Base-by-base conservation (phyloP, 53 echinoderm and acorn worm species). In the Apostichopus leukothele region DNA sequence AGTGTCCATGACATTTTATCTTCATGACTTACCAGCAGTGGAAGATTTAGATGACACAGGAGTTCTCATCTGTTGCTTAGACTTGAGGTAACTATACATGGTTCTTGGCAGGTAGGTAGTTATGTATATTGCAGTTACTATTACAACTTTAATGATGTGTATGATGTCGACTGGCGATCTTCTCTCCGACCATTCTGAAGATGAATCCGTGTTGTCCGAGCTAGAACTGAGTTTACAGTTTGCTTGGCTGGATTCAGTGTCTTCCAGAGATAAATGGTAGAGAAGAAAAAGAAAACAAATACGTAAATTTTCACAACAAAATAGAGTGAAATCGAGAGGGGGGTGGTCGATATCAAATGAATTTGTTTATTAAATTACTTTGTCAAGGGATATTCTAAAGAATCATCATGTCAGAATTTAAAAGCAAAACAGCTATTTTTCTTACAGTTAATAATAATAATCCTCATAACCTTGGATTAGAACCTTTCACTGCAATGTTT, bases 161-260 rank as follows among this genome's bases (percentile, higher is more conserved):
- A 68, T 4, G 3, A 67, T 11, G 67, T 84, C 60, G 3, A 84
- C 26, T 16, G 63, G 67, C 20, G 50, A 25, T 27, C 77, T 76
- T 67, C 85, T 39, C 51, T 85, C 85, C 8, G 85, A 85, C 66
- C 50, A 21, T 67, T 85, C 67, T 14, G 85, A 85, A 39, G 81
- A 81, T 9, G 19, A 81, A 60, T 84, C 26, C 11, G 84, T 53
- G 14, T 22, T 22, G 9, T 13, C 84, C 7, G 63, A 84, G 61
- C 84, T 84, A n/a, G 60, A 84, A 51, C 79, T 81, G 54, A 9
- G 71, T 57, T 57, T 57, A 9, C 57, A 57, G 52, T 85, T 85
- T 63, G 85, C 85, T 25, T 85, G 85, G 67, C 85, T 85, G 50
- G 85, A 85, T 39, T 85, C 85, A 21, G 85, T 85, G 16, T 85